Percentiles rank a stretch among this genome's conserved stretches.
phyloP scores from a whole-genome alignment of 2,888 invertebrate species.

The Heliconius ismenius region DNA sequence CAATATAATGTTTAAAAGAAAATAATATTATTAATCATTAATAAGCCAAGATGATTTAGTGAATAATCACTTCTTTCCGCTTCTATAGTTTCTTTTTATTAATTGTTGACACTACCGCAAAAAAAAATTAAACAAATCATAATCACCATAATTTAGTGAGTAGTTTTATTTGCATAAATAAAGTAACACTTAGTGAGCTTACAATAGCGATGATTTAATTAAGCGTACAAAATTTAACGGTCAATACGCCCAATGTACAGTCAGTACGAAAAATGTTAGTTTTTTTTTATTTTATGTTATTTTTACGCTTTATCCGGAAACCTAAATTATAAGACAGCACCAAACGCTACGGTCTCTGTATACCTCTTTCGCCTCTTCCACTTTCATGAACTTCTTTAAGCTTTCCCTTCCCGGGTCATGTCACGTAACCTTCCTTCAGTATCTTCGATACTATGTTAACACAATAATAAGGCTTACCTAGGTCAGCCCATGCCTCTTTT shows the following conservation, averaged over 20 bases:
- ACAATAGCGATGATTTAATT: constrained; percentile 68
- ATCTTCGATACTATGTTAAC: not conserved
- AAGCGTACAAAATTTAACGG: constrained; percentile 41
- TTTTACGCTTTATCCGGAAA: not conserved
- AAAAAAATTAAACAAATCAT: constrained; percentile 42
- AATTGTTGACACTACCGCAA: constrained; percentile 31
- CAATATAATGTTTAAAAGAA: too few relatives aligned
- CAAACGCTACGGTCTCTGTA: not conserved
- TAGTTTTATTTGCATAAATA: constrained; percentile 54
- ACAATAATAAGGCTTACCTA: not conserved
- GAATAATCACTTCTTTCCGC: not conserved
- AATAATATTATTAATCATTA: not conserved
- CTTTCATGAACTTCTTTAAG: too few relatives aligned
- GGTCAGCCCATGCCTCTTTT: too few relatives aligned
- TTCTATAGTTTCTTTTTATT: not conserved
- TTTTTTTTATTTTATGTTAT: not conserved
- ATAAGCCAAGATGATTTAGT: not conserved
- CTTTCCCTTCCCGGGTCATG: not conserved
- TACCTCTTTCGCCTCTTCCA: not conserved
- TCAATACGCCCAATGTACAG: constrained; percentile 25
- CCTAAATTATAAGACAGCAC: not conserved
- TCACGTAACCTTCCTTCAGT: not conserved
- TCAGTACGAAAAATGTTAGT: constrained; percentile 3
- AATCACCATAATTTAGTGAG: constrained; percentile 46
- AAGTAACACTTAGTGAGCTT: constrained; percentile 50